A percentile compares a stretch with the other conserved stretches of the same genome.
phyloP scores from a whole-genome alignment of 2,113 vertebrate species.

The Actenoides hombroni region DNA sequence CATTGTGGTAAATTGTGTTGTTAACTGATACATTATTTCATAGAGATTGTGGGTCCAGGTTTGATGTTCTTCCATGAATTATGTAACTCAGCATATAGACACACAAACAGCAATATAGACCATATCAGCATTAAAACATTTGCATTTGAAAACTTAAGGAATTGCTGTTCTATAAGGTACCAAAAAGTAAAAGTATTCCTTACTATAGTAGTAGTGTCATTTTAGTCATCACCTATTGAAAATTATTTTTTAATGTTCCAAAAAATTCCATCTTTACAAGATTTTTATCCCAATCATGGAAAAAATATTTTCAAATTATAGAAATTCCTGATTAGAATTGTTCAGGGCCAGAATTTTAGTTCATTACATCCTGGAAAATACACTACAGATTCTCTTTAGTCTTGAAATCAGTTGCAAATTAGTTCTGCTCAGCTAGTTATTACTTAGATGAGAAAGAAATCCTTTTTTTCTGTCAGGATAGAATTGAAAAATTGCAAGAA shows the following conservation, averaged over 20 bases:
- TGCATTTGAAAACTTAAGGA: neutral
- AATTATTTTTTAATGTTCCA: neutral
- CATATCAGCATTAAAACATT: neutral
- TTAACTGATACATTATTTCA: neutral
- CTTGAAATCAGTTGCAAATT: neutral
- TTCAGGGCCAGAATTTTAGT: neutral
- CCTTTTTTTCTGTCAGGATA: neutral
- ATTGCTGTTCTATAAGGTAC: neutral
- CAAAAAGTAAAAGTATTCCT: neutral
- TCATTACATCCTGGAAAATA: neutral
- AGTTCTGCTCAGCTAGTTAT: neutral
- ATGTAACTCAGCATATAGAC: neutral
- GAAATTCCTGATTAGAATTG: neutral
- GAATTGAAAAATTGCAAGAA: neutral
- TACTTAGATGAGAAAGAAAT: neutral
- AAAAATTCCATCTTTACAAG: neutral
- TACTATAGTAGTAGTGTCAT: neutral
- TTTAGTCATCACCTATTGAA: neutral
- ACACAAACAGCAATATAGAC: neutral
- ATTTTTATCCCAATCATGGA: neutral
- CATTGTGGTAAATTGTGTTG: neutral
- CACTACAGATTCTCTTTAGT: neutral
- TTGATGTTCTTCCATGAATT: neutral
- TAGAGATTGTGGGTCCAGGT: fast-evolving
- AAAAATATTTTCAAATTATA: neutral